Evolutionary conservation across 2,888 invertebrate genomes (phyloP), one percentile per base, ranked within the genome.

Genomic region (Drosophila bunnanda): DNA sequence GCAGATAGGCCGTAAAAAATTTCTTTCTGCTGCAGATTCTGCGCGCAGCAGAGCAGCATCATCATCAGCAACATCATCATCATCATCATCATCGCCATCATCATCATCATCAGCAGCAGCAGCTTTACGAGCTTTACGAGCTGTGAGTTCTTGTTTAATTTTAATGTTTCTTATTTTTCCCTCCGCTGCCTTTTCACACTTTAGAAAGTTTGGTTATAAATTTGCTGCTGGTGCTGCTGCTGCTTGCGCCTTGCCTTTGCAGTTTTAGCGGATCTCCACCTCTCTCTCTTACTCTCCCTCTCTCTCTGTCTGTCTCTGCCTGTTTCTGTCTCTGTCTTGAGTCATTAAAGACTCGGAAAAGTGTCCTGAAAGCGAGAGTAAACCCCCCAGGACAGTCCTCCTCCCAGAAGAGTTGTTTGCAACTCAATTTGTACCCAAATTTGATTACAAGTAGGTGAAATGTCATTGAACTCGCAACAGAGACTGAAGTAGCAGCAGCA

Each of bases 381-480:
- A 12, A n/a, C n/a, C 0, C 34, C 52, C 52, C 20, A 15, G 50
- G 32, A 52, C 22, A 15, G 9, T 2, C 13, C 15, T 52, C 7
- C 5, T 1, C 34, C 22, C 20, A 22, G 6, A 7, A 22, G 52
- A 7, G 34, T n/a, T n/a, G 36, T n/a, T 43, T 43, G 28, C 41
- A 20, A 43, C 30, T 41, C 25, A 34, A 53, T 62, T 62, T 36
- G 59, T 64, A 62, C 69, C 66, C 75, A 58, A 76, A 79, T 82
- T 79, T 80, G 76, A 77, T 76, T 77, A 76, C 81, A 82, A 81
- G 81, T 82, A 83, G 82, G 84, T 83, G 82, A 82, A 83, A 73
- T 79, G 82, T 82, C 84, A 77, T 79, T 82, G 82, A 82, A 82
- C 82, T 81, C 84, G 75, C 76, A 59, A 61, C 73, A 20, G 50